Evolutionary conservation across 2,113 vertebrate species (phyloP), one percentile per base, ranked within the genome.

Genomic region (Neogale vison): DNA sequence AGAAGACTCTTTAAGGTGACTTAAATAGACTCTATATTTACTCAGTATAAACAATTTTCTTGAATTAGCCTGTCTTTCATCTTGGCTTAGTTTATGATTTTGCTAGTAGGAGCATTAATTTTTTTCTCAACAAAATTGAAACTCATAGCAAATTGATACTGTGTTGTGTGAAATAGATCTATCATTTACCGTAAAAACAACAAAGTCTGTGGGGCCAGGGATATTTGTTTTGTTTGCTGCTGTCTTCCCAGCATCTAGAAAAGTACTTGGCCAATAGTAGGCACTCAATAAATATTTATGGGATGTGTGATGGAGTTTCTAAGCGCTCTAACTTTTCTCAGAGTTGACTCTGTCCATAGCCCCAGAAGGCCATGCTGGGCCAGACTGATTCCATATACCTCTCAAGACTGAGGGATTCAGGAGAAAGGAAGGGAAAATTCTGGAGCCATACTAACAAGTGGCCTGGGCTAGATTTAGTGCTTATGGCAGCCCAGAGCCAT

Each of bases 61-160:
- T 55, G 52, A 93, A 52, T 69, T 71, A 87, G 31, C 21, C 31
- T 71, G 3, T 88, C 18, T 82, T 89, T 92, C 76, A 7, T 31
- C 65, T 86, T 57, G n/a, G 88, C 39, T 55, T 72, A 20, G 50
- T 20, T 72, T 45, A n/a, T 34, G 18, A 34, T 92, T 76, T 80
- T 76, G 21, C 71, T 57, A 72, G 26, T 17, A 89, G 89, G 15
- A 36, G 17, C 52, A 26, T 71, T 14, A 11, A 81, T 67, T n/a
- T 88, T 83, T 11, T 29, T 11, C 23, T 7, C 67, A 90, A 86
- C 18, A 69, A n/a, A 85, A 61, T 4, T 24, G n/a, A 93, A 72
- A 71, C 12, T 29, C 39, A 18, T 5, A 20, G 14, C 42, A 69
- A 61, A 67, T 74, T 11, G 69, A 31, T 8, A 9, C 11, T 55